Evolutionary conservation across 2,888 invertebrate genomes (phyloP).

Genomic region (Abscondita cerata): DNA sequence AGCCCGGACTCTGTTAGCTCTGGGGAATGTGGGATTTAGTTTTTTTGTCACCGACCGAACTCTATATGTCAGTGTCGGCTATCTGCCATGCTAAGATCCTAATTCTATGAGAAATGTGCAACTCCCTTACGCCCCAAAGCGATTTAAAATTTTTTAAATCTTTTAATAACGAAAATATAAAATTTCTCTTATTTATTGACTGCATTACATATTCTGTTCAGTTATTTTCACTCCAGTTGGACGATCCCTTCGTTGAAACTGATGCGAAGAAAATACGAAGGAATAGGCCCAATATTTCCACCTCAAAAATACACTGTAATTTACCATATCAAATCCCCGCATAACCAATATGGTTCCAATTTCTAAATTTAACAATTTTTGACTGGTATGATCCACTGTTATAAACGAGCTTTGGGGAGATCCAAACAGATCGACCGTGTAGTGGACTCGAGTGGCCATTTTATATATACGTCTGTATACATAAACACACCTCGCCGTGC

Average conservation of each 20-base stretch:
- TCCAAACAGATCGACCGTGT: constrained; percentile 40
- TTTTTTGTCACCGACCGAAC: constrained; percentile 57
- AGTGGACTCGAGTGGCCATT: constrained; percentile 54
- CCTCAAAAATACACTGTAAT: constrained; percentile 47
- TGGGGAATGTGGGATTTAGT: constrained; percentile 58
- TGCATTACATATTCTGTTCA: constrained; percentile 9
- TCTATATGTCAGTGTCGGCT: constrained; percentile 57
- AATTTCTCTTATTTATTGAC: constrained; percentile 9
- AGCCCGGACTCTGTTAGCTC: constrained; percentile 56
- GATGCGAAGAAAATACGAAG: constrained; percentile 31
- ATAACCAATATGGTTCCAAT: constrained; percentile 52
- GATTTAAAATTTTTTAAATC: constrained; percentile 4
- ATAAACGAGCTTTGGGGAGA: constrained; percentile 55
- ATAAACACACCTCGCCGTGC: constrained; percentile 52
- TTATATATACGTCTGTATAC: no score
- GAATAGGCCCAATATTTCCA: constrained; percentile 31
- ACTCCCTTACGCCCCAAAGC: constrained; percentile 8
- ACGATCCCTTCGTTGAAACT: constrained; percentile 19
- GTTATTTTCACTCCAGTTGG: constrained; percentile 26
- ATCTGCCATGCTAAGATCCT: constrained; percentile 50
- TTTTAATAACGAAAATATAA: not conserved
- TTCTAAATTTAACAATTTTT: constrained; percentile 53
- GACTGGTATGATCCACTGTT: constrained; percentile 57
- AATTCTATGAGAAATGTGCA: constrained; percentile 54
- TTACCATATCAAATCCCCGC: constrained; percentile 52